Conservation (phyloP, 2,113 vertebrate species). For the Caranx ignobilis region DNA sequence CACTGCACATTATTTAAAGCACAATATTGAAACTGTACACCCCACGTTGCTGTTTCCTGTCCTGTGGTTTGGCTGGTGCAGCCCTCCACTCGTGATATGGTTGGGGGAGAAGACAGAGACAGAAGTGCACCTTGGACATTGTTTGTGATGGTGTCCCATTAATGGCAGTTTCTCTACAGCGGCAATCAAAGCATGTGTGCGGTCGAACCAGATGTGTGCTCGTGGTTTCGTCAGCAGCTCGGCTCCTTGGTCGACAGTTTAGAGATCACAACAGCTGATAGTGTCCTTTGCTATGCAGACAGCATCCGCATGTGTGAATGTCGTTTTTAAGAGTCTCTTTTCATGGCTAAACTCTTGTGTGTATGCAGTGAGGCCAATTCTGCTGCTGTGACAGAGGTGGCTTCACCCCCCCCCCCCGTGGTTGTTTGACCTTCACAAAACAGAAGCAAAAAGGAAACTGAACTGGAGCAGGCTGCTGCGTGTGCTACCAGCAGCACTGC, state of each 20-base stretch:
- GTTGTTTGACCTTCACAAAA: background rate
- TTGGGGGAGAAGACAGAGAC: rapidly evolving
- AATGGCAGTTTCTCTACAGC: background rate
- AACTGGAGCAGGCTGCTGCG: background rate
- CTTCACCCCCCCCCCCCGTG: background rate
- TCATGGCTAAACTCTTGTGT: no score
- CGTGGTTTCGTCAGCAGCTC: no score
- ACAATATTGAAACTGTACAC: background rate
- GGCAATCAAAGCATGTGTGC: background rate
- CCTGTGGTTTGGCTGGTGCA: constrained; percentile 28
- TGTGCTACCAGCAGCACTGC: background rate
- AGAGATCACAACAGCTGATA: no score
- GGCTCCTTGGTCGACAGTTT: no score
- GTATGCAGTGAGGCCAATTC: background rate
- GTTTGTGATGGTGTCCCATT: background rate
- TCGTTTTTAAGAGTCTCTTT: no score
- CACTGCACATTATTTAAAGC: background rate
- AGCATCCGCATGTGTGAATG: no score
- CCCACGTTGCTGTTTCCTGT: constrained; percentile 46
- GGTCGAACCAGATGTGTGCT: no score
- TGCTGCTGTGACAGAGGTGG: background rate
- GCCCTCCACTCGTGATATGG: background rate
- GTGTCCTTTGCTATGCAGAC: no score
- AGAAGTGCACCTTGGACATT: background rate
- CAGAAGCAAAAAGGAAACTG: background rate